Evolutionary conservation across 1,140 invertebrate genomes (phyloP).

Genomic region (Diorhabda elongata): DNA sequence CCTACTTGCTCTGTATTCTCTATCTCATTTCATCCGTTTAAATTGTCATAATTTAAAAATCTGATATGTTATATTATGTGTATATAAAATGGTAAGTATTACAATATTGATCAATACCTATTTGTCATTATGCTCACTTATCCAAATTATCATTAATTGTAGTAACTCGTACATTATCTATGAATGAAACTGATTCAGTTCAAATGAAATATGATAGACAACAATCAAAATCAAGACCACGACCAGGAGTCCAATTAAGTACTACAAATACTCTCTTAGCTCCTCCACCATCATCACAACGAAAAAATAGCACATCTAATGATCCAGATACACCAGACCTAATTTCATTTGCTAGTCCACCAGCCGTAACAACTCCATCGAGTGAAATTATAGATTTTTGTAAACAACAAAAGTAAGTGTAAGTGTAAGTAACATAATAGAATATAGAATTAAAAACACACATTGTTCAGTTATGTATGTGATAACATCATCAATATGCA

Average conservation of each 20-base stretch:
- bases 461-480: no score
- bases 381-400: constrained; percentile 38
- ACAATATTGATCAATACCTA: no score
- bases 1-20: no score
- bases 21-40: no score
- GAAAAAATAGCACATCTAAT: constrained; percentile 51
- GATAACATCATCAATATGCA: no score
- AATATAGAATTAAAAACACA: no score
- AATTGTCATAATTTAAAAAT: no score
- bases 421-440: no score
- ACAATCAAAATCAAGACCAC: constrained; percentile 38
- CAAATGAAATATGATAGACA: constrained; percentile 34
- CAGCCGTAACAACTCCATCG: constrained; percentile 38
- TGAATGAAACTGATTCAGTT: constrained; percentile 41
- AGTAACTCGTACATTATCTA: constrained; percentile 41
- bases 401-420: constrained; percentile 33
- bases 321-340: constrained; percentile 60
- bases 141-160: neutral
- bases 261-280: constrained; percentile 48
- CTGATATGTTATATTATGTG: no score
- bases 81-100: no score
- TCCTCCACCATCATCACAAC: constrained; percentile 52
- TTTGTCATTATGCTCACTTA: no score
- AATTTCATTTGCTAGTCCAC: constrained; percentile 69
- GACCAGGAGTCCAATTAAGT: constrained; percentile 34